Evolutionary conservation across 2,888 invertebrate species (phyloP), one percentile per base, ranked within the genome.

Genomic region (Eupithecia pulchellata): DNA sequence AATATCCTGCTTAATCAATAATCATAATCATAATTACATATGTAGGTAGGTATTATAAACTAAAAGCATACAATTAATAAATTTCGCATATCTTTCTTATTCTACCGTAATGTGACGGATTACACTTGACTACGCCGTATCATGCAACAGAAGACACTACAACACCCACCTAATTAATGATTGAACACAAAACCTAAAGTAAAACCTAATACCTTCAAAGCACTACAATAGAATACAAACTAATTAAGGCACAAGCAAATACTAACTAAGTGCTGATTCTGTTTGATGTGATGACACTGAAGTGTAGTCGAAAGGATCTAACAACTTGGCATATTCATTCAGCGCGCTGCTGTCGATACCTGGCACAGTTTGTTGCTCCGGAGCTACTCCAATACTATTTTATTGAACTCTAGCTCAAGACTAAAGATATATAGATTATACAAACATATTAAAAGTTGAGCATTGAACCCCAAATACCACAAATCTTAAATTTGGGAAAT

Each of bases 161-260:
- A 42, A n/a, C 1, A 42, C 6, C 6, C 32, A 4, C 42, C 3
- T n/a, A n/a, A 4, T 6, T 57, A 57, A 6, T 29, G 55, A 20
- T 61, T 34, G 25, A 61, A 61, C 61, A 61, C 61, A 36, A 61
- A 60, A 36, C 32, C 60, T 34, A 4, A 32, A n/a, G 2, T 29
- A n/a, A 29, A 30, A 58, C 58, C 30, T n/a, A 30, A 30, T 8
- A 34, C 34, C 34, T 36, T 68, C 58, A 60, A 64, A 66, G 71
- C 68, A 17, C 69, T 32, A 62, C 36, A 32, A 39, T 32, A 5
- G 4, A 32, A 6, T 36, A 36, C 36, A 47, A 47, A 32, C 34
- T 61, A 61, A 61, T 29, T 68, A 72, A 69, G 69, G 72, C 69
- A 73, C 68, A 62, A 68, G 69, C 71, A 68, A 71, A 29, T 64